Evolutionary conservation across 1,140 invertebrate species (phyloP).

Genomic region (Oryctes rhinoceros): DNA sequence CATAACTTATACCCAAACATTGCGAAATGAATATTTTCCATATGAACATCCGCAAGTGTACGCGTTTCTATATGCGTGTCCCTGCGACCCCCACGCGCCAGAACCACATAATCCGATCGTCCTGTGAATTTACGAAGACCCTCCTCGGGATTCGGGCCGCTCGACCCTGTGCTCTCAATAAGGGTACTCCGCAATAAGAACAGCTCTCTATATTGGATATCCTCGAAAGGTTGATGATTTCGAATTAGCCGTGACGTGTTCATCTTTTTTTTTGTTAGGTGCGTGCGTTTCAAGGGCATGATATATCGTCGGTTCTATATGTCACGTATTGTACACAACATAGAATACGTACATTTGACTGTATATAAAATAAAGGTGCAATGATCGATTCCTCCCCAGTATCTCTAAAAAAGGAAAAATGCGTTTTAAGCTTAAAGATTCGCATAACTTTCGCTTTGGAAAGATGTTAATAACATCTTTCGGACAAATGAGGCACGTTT

Average conservation of each 20-base stretch:
- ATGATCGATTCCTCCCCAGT: too few relatives aligned
- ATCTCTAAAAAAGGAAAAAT: too few relatives aligned
- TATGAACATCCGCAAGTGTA: neutral
- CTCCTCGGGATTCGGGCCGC: neutral
- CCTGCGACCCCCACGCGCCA: neutral
- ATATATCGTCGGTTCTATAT: neutral
- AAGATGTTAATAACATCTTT: too few relatives aligned
- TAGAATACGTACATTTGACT: too few relatives aligned
- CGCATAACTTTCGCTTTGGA: too few relatives aligned
- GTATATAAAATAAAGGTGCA: too few relatives aligned
- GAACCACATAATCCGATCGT: conserved; percentile 18
- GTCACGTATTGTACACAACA: neutral
- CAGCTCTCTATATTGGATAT: neutral
- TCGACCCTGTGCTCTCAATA: conserved; percentile 3
- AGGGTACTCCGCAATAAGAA: neutral
- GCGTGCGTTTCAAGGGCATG: neutral
- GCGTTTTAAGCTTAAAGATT: too few relatives aligned
- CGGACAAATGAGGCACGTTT: too few relatives aligned
- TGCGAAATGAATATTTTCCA: neutral
- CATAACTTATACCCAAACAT: neutral
- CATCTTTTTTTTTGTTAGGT: neutral
- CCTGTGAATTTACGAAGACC: neutral
- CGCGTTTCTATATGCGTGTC: neutral
- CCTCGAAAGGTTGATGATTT: neutral
- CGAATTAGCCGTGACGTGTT: neutral